phyloP scores from a whole-genome alignment of 2,888 invertebrate genomes.

The Chaetoderma sp. region DNA sequence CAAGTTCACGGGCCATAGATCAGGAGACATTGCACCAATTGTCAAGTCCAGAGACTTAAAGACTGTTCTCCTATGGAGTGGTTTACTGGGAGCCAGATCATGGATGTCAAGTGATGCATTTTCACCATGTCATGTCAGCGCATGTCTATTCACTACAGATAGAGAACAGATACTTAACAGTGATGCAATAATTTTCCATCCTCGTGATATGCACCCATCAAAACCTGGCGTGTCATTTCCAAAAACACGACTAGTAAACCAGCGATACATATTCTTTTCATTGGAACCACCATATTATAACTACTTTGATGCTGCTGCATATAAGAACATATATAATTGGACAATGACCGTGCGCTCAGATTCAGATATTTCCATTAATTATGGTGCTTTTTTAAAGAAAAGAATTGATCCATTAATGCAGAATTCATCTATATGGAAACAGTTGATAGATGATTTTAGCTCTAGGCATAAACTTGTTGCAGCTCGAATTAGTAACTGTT shows the following conservation, averaged over 20 bases:
- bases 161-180: not conserved
- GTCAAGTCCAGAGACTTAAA: too few relatives aligned
- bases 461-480: not conserved
- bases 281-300: not conserved
- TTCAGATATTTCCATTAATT: not conserved
- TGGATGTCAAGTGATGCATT: too few relatives aligned
- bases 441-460: not conserved
- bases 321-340: not conserved
- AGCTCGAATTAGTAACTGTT: not conserved
- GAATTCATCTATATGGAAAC: not conserved
- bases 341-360: not conserved
- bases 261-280: not conserved
- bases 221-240: not conserved
- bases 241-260: not conserved
- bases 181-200: not conserved
- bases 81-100: too few relatives aligned
- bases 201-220: not conserved
- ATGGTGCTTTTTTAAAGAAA: not conserved
- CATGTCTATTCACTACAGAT: too few relatives aligned
- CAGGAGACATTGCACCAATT: too few relatives aligned
- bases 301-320: not conserved
- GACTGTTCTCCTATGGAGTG: too few relatives aligned
- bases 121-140: not conserved
- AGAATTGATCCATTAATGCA: not conserved
- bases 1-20: too few relatives aligned